phyloP scores from a whole-genome alignment of 2,888 invertebrate species.

The Cheilosia pagana region DNA sequence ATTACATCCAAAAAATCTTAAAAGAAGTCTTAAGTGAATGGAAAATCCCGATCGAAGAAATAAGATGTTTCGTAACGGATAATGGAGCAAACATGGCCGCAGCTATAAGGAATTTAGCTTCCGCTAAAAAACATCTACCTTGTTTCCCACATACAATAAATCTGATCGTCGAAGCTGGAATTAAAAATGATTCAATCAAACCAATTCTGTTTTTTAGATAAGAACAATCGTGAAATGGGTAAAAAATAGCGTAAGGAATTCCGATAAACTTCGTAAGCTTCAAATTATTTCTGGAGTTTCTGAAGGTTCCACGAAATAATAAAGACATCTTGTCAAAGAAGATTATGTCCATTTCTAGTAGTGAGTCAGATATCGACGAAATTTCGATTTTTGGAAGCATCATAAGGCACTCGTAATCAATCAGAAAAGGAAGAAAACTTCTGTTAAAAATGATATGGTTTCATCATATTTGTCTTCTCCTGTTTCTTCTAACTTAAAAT shows the following conservation, averaged over 20 bases:
- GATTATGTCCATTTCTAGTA: background rate
- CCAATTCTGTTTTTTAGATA: slow-evolving; percentile 2
- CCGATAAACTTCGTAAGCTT: slow-evolving; percentile 24
- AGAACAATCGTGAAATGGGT: slow-evolving; percentile 24
- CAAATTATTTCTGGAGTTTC: slow-evolving; percentile 15
- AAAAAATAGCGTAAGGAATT: slow-evolving; percentile 14
- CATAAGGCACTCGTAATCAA: background rate
- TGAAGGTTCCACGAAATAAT: slow-evolving; percentile 11
- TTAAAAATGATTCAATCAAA: background rate
- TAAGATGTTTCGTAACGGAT: slow-evolving; percentile 1
- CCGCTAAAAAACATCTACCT: too few relatives aligned
- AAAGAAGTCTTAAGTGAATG: too few relatives aligned
- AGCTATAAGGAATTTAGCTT: background rate
- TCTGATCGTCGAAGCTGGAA: background rate
- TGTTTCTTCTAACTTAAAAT: background rate
- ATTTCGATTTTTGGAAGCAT: background rate
- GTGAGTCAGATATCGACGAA: background rate
- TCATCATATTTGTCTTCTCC: background rate
- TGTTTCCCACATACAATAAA: background rate
- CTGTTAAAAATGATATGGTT: slow-evolving; percentile 7
- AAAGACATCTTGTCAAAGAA: background rate
- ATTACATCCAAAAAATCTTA: background rate
- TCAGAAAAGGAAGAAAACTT: background rate
- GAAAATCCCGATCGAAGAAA: background rate
- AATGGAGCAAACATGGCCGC: background rate